These are phyloP conservation scores for Tolmerus cingulatus DNA, from an alignment of 2,888 invertebrate genomes.

Conservation along the genomic window DNA sequence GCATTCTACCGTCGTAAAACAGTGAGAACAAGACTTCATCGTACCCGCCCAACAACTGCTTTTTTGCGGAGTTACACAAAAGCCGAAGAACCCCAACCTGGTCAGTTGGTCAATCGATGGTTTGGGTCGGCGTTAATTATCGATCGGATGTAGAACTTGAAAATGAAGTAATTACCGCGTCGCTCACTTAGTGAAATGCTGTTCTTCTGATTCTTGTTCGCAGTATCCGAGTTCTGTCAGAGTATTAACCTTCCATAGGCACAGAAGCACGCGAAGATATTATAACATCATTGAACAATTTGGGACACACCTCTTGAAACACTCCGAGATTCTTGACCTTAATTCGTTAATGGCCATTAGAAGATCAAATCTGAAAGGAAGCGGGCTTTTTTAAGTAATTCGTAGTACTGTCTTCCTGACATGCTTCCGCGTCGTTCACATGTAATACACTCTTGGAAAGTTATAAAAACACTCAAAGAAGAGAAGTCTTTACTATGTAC, in stretches of 20 bases:
- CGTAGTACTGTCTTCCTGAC: not conserved
- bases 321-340: slow-evolving; percentile 26
- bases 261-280: slow-evolving; percentile 55
- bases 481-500: too few relatives aligned
- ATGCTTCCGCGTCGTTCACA: not conserved
- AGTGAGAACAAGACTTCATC: not conserved
- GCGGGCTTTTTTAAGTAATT: not conserved
- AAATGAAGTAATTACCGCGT: slow-evolving; percentile 39
- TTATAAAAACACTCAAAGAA: not conserved
- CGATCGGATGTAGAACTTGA: slow-evolving; percentile 6
- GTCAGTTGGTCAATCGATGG: slow-evolving; percentile 38
- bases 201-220: not conserved
- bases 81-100: not conserved
- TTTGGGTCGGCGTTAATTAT: not conserved
- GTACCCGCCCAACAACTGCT: not conserved
- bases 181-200: slow-evolving; percentile 28
- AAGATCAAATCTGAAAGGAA: not conserved
- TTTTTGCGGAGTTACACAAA: not conserved
- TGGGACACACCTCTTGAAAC: slow-evolving; percentile 56
- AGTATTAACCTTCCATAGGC: slow-evolving; percentile 34
- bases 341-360: not conserved
- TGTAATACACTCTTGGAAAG: not conserved
- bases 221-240: not conserved
- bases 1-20: not conserved
- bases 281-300: slow-evolving; percentile 58